A percentile compares a stretch with the other conserved stretches of the same genome.
phyloP scores from a whole-genome alignment of 35 echinoderm and acorn worm species.

The Apostichopus japonicus region DNA sequence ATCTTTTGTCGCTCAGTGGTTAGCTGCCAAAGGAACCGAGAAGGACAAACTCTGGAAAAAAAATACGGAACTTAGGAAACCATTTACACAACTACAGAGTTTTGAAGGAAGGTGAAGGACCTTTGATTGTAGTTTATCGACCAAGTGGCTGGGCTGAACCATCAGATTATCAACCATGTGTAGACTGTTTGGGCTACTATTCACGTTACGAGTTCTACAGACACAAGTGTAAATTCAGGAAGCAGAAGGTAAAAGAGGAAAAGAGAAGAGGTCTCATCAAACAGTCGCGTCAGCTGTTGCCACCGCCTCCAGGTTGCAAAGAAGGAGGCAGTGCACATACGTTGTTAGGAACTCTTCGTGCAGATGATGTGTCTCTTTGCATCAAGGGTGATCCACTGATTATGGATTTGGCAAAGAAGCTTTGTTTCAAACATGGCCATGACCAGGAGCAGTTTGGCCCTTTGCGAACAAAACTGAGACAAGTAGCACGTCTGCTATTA shows the following conservation, averaged over 20 bases:
- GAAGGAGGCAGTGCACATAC: constrained; percentile 25
- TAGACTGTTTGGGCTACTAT: constrained; percentile 73
- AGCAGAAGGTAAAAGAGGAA: constrained; percentile 62
- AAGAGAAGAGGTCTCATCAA: neutral
- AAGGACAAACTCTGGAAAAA: constrained; percentile 52
- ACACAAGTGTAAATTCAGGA: too few species aligned
- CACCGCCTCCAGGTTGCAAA: constrained; percentile 18
- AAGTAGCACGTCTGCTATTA: constrained; percentile 57
- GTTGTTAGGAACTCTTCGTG: constrained; percentile 22
- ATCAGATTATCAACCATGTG: constrained; percentile 71
- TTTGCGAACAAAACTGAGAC: constrained; percentile 67
- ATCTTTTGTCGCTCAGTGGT: constrained; percentile 29
- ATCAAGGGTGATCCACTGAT: constrained; percentile 69
- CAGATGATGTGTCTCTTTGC: constrained; percentile 35
- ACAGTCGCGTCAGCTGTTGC: neutral
- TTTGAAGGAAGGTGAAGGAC: constrained; percentile 55
- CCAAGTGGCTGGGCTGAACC: constrained; percentile 64
- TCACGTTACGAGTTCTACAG: constrained; percentile 26
- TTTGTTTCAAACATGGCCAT: constrained; percentile 70
- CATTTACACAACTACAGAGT: constrained; percentile 68
- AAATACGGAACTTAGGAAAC: constrained; percentile 63
- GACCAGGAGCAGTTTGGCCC: constrained; percentile 65
- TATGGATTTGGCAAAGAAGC: constrained; percentile 57
- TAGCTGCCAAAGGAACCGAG: constrained; percentile 34
- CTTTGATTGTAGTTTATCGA: constrained; percentile 73